phyloP scores from a whole-genome alignment of 2,113 vertebrate species.

The Gyps fulvus region DNA sequence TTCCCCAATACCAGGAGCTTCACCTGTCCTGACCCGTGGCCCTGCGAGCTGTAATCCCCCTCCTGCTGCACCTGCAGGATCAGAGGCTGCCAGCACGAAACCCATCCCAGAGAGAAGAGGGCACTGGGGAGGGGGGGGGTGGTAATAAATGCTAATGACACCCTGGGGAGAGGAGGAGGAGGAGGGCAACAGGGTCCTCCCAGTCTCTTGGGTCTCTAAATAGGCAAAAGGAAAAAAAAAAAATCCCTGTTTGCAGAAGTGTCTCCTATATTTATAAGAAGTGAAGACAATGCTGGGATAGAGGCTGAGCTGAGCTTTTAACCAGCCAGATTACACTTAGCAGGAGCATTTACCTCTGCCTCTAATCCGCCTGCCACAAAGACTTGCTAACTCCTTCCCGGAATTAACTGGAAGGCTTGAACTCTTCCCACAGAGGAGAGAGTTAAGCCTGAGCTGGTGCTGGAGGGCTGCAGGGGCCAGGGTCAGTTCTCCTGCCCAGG shows the following conservation, averaged over 20 bases:
- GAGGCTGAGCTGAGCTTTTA: conserved; percentile 56
- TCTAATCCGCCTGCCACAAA: conserved; percentile 57
- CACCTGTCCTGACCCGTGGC: background rate
- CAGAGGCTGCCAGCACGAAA: background rate
- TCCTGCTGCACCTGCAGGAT: conserved; percentile 39
- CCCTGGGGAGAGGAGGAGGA: background rate
- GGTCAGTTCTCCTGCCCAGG: background rate
- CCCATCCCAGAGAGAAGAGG: background rate
- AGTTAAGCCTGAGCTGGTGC: background rate
- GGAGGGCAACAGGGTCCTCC: background rate
- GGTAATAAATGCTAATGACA: background rate
- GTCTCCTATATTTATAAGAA: conserved; percentile 22
- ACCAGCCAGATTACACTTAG: conserved; percentile 49
- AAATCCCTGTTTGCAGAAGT: background rate
- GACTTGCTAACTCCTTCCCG: conserved; percentile 55
- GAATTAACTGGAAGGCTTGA: conserved; percentile 42
- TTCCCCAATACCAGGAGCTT: background rate
- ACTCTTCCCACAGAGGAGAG: conserved; percentile 19
- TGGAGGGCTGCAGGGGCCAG: background rate
- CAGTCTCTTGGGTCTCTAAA: background rate
- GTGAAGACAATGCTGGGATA: conserved; percentile 48
- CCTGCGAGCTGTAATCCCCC: background rate
- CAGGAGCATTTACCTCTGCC: conserved; percentile 55
- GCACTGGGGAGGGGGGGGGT: background rate
- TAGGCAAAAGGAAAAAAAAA: background rate